A percentile compares a stretch with the other conserved stretches of the same genome.
Conservation (phyloP, 2,113 vertebrate species). For the Hipposideros armiger region DNA sequence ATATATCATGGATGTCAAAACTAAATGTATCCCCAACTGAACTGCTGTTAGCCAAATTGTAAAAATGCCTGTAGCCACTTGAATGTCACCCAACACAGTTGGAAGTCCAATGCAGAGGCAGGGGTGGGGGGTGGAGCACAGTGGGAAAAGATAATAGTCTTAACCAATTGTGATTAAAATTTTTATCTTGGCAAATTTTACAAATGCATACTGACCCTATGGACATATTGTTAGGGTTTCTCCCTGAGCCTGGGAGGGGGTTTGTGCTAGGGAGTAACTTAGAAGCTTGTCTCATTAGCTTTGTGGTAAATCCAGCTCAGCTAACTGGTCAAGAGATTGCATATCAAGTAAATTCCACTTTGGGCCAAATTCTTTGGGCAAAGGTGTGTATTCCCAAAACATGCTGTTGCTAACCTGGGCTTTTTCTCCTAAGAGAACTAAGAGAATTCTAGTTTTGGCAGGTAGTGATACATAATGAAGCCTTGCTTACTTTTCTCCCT, state of each 20-base stretch:
- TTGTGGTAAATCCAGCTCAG: slow-evolving; percentile 5
- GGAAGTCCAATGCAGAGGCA: neutral
- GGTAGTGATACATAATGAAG: neutral
- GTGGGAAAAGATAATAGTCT: neutral
- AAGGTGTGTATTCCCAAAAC: slow-evolving; percentile 12
- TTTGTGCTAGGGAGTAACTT: neutral
- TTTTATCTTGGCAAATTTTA: slow-evolving; percentile 38
- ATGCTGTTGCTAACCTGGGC: neutral
- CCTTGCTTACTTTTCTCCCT: slow-evolving; percentile 52
- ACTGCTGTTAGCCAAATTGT: neutral
- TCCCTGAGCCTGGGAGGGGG: neutral
- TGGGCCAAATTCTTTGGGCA: neutral
- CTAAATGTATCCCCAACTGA: neutral
- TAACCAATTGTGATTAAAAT: slow-evolving; percentile 22
- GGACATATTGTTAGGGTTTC: neutral
- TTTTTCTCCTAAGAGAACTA: slow-evolving; percentile 30
- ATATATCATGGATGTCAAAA: neutral
- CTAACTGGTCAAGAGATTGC: neutral
- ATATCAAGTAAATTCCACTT: neutral
- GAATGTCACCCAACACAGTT: neutral
- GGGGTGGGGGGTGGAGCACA: neutral
- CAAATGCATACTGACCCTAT: neutral
- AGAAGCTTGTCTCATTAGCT: slow-evolving; percentile 36
- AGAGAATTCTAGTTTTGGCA: slow-evolving; percentile 52
- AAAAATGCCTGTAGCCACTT: neutral